Conservation (phyloP, 2,113 vertebrate genomes). For the Dipodomys merriami region DNA sequence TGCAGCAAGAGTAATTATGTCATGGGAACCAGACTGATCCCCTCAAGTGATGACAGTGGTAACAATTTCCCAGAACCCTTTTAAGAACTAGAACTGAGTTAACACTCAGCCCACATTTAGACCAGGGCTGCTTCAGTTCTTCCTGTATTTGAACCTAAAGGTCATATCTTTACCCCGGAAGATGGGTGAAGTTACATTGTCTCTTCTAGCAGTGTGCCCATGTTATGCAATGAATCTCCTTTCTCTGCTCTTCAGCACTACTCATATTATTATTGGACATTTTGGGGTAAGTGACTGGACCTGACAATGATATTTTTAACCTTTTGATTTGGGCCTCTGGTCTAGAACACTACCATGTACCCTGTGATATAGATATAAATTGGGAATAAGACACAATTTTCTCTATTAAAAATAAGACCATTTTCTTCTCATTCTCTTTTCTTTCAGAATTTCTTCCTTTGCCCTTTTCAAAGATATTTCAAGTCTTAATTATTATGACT, state of each 20-base stretch:
- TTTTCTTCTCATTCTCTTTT: background rate
- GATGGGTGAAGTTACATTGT: background rate
- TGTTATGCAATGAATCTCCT: background rate
- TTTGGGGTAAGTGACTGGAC: background rate
- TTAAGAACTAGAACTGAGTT: background rate
- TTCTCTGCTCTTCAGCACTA: background rate
- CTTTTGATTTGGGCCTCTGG: background rate
- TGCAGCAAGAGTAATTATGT: background rate
- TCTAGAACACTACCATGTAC: background rate
- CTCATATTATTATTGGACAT: background rate
- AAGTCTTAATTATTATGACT: background rate
- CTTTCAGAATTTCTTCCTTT: background rate
- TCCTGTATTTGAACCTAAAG: background rate
- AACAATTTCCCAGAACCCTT: too few relatives aligned
- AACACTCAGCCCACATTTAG: background rate
- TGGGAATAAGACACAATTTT: conserved; percentile 35
- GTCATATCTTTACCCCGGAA: background rate
- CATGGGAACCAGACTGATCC: background rate
- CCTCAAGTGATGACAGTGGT: background rate
- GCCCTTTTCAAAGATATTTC: background rate
- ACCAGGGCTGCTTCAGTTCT: background rate
- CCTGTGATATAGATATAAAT: background rate
- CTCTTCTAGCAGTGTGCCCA: background rate
- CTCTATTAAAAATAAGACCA: background rate
- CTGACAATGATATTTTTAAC: background rate